Base-by-base conservation (phyloP, 2,113 vertebrate species). In the Gasterosteus aculeatus region DNA sequence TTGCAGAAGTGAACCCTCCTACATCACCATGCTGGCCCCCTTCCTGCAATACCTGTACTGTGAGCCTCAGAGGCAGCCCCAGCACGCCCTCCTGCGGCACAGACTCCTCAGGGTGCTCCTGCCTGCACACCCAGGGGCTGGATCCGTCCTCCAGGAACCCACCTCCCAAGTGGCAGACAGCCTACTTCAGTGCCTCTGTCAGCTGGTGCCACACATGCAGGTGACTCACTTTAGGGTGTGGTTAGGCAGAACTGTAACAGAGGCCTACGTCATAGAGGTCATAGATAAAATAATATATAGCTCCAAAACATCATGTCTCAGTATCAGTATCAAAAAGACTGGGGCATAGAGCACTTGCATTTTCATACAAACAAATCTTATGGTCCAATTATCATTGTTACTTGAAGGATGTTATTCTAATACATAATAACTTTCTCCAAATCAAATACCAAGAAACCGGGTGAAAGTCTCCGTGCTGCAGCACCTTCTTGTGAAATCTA, bases 31-130 rank as follows among this genome's bases (percentile, higher is more conserved):
- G 93, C 91, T 99, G 94, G 89, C 85, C 10, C 95, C 97, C 0
- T 98, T 99, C 91, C 91, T 99, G 3, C 94, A 94, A 54, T 98
- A 95, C 86, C 88, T 99, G 2, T 99, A 97, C 88, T 98, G 97
- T 4, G 95, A 98, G 66, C 96, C 97, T 1, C 95, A 90, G 75
- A 95, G 96, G 49, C 83, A 92, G 44, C 62, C 94, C 10, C 95
- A 97, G 76, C 92, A 97, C 31, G 94, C 95, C 22, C 86, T 95
- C 38, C 93, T 99, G n/a, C 89, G 97, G 54, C 93, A 95, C 63
- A 79, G 92, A 42, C 94, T 99, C 8, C 94, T 97, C n/a, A 93
- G 94, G 87, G 85, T 95, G 57, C 87, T 99, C 60, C 89, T 98
- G 77, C 94, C 94, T 89, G 7, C 77, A 67, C 57, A n/a, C 7